A percentile compares a stretch with the other conserved stretches of the same genome.
These are phyloP conservation scores for Synergus gifuensis DNA, from an alignment of 2,888 invertebrate genomes.

Conservation along the genomic window DNA sequence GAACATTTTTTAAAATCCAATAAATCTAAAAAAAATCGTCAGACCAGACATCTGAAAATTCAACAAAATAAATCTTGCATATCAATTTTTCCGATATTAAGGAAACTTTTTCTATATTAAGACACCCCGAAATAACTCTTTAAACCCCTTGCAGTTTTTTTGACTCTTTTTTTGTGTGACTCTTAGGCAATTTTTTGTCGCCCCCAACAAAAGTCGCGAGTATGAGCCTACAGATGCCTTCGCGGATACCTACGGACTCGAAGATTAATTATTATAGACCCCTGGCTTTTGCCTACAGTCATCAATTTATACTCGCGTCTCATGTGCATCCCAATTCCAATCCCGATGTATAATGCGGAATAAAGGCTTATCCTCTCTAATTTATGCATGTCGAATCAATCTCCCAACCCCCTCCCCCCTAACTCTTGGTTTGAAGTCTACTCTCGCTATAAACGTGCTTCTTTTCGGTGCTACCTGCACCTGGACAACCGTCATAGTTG, in stretches of 20 bases:
- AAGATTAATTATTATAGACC: constrained; percentile 78
- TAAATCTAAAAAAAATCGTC: too few relatives aligned
- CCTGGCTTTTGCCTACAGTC: constrained; percentile 75
- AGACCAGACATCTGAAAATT: too few relatives aligned
- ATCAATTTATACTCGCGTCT: constrained; percentile 73
- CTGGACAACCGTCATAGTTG: constrained; percentile 70
- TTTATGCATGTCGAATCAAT: constrained; percentile 78
- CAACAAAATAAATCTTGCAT: too few relatives aligned
- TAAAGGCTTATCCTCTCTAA: constrained; percentile 76
- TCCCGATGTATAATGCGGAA: constrained; percentile 66
- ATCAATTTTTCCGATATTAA: neutral
- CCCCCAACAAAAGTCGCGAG: constrained; percentile 13
- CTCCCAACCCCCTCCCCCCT: constrained; percentile 65
- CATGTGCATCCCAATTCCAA: constrained; percentile 69
- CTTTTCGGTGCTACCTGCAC: constrained; percentile 64
- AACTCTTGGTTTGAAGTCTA: constrained; percentile 42
- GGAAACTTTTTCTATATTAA: neutral
- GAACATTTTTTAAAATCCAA: too few relatives aligned
- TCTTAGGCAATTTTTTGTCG: constrained; percentile 31
- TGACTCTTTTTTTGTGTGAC: neutral
- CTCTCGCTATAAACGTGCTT: constrained; percentile 44
- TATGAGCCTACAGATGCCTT: constrained; percentile 28
- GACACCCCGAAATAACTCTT: neutral
- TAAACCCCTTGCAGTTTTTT: neutral
- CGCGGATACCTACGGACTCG: constrained; percentile 63